phyloP scores from a whole-genome alignment of 2,888 invertebrate species.

The Sclerodermus sp. region DNA sequence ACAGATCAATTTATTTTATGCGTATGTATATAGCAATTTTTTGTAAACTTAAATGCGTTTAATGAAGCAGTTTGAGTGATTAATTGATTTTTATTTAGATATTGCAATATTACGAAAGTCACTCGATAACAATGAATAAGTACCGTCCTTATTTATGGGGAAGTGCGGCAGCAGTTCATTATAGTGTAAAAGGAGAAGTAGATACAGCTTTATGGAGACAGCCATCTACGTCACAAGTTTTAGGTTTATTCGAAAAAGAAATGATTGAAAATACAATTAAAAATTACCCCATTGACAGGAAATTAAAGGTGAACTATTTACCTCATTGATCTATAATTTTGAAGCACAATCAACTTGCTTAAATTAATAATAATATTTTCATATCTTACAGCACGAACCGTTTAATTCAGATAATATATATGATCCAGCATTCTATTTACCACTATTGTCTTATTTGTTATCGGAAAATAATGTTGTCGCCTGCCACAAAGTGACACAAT shows the following conservation, averaged over 20 bases:
- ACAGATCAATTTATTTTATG: slow-evolving; percentile 71
- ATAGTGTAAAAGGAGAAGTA: slow-evolving; percentile 67
- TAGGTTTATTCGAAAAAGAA: slow-evolving; percentile 71
- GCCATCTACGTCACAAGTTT: slow-evolving; percentile 71
- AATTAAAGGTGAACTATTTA: slow-evolving; percentile 60
- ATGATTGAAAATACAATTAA: slow-evolving; percentile 68
- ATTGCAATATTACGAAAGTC: slow-evolving; percentile 70
- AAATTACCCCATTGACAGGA: slow-evolving; percentile 70
- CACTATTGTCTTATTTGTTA: slow-evolving; percentile 73
- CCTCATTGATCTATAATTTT: no score
- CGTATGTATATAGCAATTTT: slow-evolving; percentile 36
- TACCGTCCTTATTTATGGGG: slow-evolving; percentile 86
- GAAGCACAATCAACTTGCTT: background rate
- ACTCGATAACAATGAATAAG: slow-evolving; percentile 66
- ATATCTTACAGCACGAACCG: slow-evolving; percentile 30
- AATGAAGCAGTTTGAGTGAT: background rate
- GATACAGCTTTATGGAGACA: slow-evolving; percentile 69
- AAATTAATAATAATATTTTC: slow-evolving; percentile 1
- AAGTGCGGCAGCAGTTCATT: slow-evolving; percentile 75
- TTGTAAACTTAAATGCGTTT: background rate
- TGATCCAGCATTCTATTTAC: slow-evolving; percentile 81
- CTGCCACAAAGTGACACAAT: slow-evolving; percentile 70
- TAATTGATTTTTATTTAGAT: slow-evolving; percentile 59
- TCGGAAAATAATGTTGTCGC: slow-evolving; percentile 75
- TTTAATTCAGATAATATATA: slow-evolving; percentile 62